Evolutionary conservation across 2,888 invertebrate genomes (phyloP), one percentile per base, ranked within the genome.

Genomic region (Agrotis ipsilon): DNA sequence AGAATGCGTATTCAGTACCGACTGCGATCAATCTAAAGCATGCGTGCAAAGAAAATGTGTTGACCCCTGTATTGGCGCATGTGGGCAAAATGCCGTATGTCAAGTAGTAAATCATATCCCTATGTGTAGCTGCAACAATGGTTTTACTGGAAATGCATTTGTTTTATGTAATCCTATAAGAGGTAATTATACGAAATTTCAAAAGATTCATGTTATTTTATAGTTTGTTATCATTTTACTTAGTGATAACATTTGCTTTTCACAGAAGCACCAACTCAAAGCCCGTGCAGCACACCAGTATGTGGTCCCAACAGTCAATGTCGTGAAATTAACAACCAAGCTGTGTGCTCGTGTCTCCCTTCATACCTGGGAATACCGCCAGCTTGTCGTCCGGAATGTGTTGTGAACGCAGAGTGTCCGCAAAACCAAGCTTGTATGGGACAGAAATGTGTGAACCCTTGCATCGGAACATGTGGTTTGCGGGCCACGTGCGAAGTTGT

Each of bases 1-100:
- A 1, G 98, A 98, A 93, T 98, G 98, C 92, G 96, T 98, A 24
- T 96, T 97, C 63, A 98, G 98, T 90, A 97, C 97, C 2, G 98
- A 98, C 81, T 98, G 98, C 89, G 93, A 97, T 0, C 92, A 96
- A 72, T 94, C 97, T 83, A 97, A 96, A 85, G 97, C 98, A 63
- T 98, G 98, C 89, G 95, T 98, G 48, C 97, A 97, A 88, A 97
- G 97, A 87, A 98, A 98, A 93, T 98, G 98, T 90, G 91, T 96
- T 9, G 97, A 98, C 90, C 98, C 98, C 9, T 98, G 98, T 84
- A 94, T 96, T 51, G 97, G 97, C 72, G 97, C 97, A 19, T 97
- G 98, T 92, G 98, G 98, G 46, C 95, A 96, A 87, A 96, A 95
- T 86, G 97, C 97, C 51, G 80, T 95, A 70, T 97, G 97, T 82